Base-by-base conservation (phyloP, 2,797 vertebrate genomes). In the Xiphophorus birchmanni region DNA sequence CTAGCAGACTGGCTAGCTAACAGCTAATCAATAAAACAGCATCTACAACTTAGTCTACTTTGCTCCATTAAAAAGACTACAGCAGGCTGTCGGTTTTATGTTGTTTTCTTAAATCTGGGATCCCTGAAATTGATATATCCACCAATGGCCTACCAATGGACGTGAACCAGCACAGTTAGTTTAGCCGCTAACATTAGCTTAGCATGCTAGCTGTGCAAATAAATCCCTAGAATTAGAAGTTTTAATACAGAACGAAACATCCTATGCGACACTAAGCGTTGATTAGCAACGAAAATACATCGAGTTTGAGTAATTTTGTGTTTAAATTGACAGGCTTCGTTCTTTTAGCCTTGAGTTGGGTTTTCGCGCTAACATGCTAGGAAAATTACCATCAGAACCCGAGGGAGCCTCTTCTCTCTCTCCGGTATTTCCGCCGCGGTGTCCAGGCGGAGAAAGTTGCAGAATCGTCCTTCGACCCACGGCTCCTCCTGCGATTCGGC, bases 401-500 rank as follows among this genome's bases (percentile, higher is more conserved):
- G 96, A 97, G 0, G 90, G 95, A 5, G 87, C 89, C 37, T 97
- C 97, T 21, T 97, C 96, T 32, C 96, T 89, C 10, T 91, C 91
- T 29, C 88, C 95, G 0, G 94, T 87, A 1, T 92, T 93, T 50
- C 91, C 95, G 56, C 88, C 89, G 45, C 88, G 96, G 4, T 94
- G 95, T 4, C 96, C 97, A 0, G 97, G 96, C 0, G 97, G 97
- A 4, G 98, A 98, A 0, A 99, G 97, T 88, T 97, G 97, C 5
- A 99, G 85, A 78, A 98, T 99, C 0, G 98, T 98, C 92, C 98
- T 96, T 7, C 98, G 97, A 54, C 97, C 96, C 17, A 96, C 96
- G 2, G 97, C 94, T 35, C 96, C 97, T 74, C 92, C 94, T 7
- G 86, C n/a, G 26, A 95, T 84, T 74, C 97, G 96, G 82, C 92